Conservation (phyloP, 2,797 vertebrate genomes). For the Sorex maritimensis region DNA sequence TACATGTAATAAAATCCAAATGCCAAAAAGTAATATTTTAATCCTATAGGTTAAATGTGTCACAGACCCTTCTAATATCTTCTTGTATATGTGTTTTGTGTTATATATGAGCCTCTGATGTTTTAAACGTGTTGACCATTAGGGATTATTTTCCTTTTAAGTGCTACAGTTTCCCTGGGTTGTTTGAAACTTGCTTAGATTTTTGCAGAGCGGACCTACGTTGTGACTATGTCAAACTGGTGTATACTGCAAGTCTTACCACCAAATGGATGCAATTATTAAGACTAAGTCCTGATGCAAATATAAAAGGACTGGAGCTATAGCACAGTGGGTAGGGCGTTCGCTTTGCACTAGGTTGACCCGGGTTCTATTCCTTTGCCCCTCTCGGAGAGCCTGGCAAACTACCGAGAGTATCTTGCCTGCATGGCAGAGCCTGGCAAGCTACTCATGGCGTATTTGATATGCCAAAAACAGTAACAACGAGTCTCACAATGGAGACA, state of each 20-base stretch:
- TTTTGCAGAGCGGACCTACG: not conserved
- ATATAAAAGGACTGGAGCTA: not conserved
- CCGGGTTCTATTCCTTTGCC: too few relatives aligned
- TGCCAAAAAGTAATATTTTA: conserved; percentile 57
- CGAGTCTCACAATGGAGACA: too few relatives aligned
- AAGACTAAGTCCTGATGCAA: not conserved
- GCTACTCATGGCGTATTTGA: too few relatives aligned
- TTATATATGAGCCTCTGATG: not conserved
- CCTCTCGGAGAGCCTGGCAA: too few relatives aligned
- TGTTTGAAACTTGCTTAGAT: conserved; percentile 1
- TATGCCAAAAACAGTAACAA: too few relatives aligned
- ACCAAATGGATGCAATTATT: not conserved
- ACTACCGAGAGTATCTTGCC: too few relatives aligned
- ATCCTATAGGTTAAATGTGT: conserved; percentile 5
- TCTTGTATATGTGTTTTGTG: not conserved
- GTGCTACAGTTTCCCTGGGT: not conserved
- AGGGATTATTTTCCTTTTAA: conserved; percentile 15
- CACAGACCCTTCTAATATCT: not conserved
- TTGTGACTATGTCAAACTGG: conserved; percentile 2
- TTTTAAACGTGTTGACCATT: conserved; percentile 43
- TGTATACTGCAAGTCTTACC: not conserved
- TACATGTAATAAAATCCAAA: not conserved
- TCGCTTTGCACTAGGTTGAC: too few relatives aligned
- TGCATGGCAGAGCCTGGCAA: too few relatives aligned
- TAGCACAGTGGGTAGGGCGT: too few relatives aligned